phyloP scores from a whole-genome alignment of 2,797 vertebrate genomes.

The Rhyacichthys aspro region DNA sequence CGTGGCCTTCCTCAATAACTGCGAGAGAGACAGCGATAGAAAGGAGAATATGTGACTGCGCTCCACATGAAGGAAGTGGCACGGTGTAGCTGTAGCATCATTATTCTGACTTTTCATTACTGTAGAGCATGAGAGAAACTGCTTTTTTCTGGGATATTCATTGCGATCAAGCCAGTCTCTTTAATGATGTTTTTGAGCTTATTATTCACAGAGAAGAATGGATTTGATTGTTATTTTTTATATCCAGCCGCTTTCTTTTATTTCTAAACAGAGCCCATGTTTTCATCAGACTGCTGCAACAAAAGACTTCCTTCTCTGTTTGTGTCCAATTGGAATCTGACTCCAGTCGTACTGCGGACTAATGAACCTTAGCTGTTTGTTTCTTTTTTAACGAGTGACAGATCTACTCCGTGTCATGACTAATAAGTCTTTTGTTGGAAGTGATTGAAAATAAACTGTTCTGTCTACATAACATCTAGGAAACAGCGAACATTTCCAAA shows the following conservation, averaged over 20 bases:
- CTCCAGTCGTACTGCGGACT: constrained; percentile 8
- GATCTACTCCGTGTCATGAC: neutral
- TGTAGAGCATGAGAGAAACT: no score
- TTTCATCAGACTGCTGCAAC: constrained; percentile 27
- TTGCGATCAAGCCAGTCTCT: constrained; percentile 56
- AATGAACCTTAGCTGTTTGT: constrained; percentile 9
- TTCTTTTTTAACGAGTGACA: constrained; percentile 20
- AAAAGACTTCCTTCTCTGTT: constrained; percentile 23
- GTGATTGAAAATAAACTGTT: neutral
- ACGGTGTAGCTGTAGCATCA: constrained; percentile 59
- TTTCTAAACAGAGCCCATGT: constrained; percentile 42
- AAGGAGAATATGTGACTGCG: no score
- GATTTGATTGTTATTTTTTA: constrained; percentile 76
- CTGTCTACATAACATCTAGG: neutral
- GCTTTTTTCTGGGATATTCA: constrained; percentile 54
- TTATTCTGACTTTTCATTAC: constrained; percentile 67
- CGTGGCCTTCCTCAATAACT: constrained; percentile 72
- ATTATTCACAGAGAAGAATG: constrained; percentile 70
- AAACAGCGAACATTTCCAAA: no score
- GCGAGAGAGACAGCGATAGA: constrained; percentile 56
- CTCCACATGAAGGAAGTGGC: no score
- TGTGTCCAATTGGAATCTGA: constrained; percentile 13
- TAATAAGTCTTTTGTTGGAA: neutral
- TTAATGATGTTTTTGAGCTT: constrained; percentile 77
- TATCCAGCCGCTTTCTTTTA: constrained; percentile 40